Conservation (phyloP, 2,888 invertebrate genomes). For the Philopedon plagiatum region DNA sequence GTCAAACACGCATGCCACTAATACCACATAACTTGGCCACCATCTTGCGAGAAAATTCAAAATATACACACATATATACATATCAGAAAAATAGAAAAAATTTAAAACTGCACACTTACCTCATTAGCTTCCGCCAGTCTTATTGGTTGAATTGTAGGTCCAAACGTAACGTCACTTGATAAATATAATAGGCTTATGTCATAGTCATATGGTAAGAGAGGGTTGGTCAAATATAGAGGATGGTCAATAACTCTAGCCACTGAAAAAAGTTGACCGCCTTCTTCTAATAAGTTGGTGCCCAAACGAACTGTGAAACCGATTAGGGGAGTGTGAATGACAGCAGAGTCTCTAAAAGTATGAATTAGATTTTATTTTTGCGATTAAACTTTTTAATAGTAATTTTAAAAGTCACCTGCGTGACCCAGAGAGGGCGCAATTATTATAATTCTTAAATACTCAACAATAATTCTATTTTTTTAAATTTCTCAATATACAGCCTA, state of each 20-base stretch:
- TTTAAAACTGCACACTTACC: background rate
- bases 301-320: conserved; percentile 13
- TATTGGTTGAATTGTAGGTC: conserved; percentile 13
- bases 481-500: too few species aligned
- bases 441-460: too few species aligned
- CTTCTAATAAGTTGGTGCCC: background rate
- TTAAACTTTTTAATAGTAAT: too few species aligned
- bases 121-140: conserved; percentile 11
- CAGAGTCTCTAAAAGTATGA: conserved; percentile 14
- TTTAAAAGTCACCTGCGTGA: too few species aligned
- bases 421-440: too few species aligned
- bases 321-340: background rate
- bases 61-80: too few species aligned
- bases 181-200: conserved; percentile 75
- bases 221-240: conserved; percentile 71
- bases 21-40: too few species aligned
- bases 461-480: too few species aligned
- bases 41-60: too few species aligned
- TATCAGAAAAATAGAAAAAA: too few species aligned
- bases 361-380: too few species aligned
- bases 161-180: conserved; percentile 9
- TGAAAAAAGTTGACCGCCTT: background rate
- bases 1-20: too few species aligned
- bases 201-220: conserved; percentile 78
- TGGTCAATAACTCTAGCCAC: conserved; percentile 64